These are phyloP conservation scores for Colletes collaris DNA, from an alignment of 2,888 invertebrate genomes.

Conservation along the genomic window DNA sequence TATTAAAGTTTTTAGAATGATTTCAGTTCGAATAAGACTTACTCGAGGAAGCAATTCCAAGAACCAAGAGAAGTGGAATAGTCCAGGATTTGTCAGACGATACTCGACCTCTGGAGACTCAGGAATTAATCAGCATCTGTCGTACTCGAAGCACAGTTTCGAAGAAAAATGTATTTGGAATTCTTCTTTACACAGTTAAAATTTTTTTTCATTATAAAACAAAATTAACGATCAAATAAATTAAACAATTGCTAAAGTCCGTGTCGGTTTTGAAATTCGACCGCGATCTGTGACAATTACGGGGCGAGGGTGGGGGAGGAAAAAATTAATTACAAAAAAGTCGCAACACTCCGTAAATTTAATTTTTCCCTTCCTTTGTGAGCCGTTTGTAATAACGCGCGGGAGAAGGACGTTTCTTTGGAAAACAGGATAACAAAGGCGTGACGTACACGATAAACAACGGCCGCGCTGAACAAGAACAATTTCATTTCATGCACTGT, in stretches of 20 bases:
- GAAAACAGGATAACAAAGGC: not conserved
- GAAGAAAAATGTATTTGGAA: too few relatives aligned
- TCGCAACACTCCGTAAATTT: not conserved
- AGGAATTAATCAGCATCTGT: not conserved
- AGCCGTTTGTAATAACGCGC: not conserved
- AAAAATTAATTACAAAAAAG: not conserved
- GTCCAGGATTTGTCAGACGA: slow-evolving; percentile 8
- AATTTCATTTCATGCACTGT: slow-evolving; percentile 34
- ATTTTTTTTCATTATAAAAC: too few relatives aligned
- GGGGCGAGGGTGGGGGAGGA: too few relatives aligned
- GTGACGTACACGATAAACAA: slow-evolving; percentile 25
- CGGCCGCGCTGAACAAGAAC: slow-evolving; percentile 17
- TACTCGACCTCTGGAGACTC: not conserved
- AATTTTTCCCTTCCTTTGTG: slow-evolving; percentile 10
- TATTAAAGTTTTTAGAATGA: too few relatives aligned
- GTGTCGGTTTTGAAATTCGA: too few relatives aligned
- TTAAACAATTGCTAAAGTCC: too few relatives aligned
- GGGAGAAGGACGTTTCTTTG: not conserved
- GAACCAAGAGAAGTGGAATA: slow-evolving; percentile 2
- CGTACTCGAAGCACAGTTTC: too few relatives aligned
- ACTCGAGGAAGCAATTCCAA: too few relatives aligned
- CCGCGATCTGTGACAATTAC: too few relatives aligned
- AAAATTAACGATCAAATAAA: too few relatives aligned
- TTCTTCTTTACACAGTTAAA: too few relatives aligned
- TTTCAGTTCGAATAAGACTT: too few relatives aligned